Evolutionary conservation across 2,797 vertebrate genomes (phyloP), one percentile per base, ranked within the genome.

Genomic region (Sebastes baramenuke): DNA sequence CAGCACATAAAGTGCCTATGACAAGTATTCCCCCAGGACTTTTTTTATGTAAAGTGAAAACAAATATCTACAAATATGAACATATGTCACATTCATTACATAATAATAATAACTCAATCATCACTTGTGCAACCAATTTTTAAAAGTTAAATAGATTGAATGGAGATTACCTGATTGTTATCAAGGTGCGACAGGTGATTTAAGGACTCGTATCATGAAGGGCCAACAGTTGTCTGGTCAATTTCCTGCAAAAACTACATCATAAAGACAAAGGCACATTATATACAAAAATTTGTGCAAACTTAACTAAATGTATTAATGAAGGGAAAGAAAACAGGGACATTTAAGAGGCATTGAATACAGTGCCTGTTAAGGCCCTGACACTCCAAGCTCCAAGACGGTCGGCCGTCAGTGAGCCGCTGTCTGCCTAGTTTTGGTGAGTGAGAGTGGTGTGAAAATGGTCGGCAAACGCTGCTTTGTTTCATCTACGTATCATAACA

Each of bases 1-100:
- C 69, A 14, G 29, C 1, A 22, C 38, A 22, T 36, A 0, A 62
- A 11, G 22, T 1, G 0, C 5, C 22, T 32, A 0, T 4, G 32
- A 32, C 20, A 30, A 77, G 38, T 16, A 42, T 56, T 72, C 7
- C 2, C 22, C 18, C 9, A 46, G 24, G 5, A 18, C 11, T 18
- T 11, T 22, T 30, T 46, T 12, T 42, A 6, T 55, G 52, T 27
- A 4, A 27, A 30, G 29, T 9, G 2, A 29, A 29, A 66, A n/a
- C 3, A 10, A n/a, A 52, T 60, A 2, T 8, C 18, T 5, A 11
- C 29, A 25, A 4, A 54, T 64, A 14, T 8, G 22, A 58, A 16
- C 8, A 22, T 4, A 38, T 42, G 5, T 6, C 20, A 29, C 32
- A 24, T 6, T 46, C 9, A n/a, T 36, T 34, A 36, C 59, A 25